Base-by-base conservation (phyloP, 2,888 invertebrate species). In the Metalampra italica region DNA sequence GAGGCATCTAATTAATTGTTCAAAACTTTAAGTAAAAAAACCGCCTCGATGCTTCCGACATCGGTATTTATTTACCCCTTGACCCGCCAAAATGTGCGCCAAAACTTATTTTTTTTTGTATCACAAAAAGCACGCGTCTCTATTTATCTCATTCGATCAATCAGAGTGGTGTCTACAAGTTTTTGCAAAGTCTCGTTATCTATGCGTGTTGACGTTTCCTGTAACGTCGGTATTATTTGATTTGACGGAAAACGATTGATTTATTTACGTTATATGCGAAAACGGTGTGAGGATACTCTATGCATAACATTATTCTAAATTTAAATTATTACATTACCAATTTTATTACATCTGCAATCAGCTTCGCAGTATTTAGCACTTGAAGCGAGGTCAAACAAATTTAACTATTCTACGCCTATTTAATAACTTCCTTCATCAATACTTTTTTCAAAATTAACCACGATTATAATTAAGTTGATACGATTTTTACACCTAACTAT, bases 1-100 rank as follows among this genome's bases (percentile, higher is more conserved):
- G 71, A 76, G 67, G 68, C 77, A 72, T 81, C 80, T 84, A 84
- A 84, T 82, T 83, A 80, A 82, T 82, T 81, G 73, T 82, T 78
- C 73, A 80, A 78, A 77, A 22, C 66, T 62, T 62, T 34, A 60
- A 78, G 76, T 22, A 36, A 76, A 82, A n/a, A 81, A 77, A 68
- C 68, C 71, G 68, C 66, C 55, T 57, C 60, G 56, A 70, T 68
- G 64, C 74, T 83, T 83, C 83, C 80, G 80, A 79, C 78, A 79
- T 67, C 63, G 63, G 63, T 71, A 76, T 74, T 80, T 78, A 78
- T 76, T 71, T 72, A 76, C 60, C 58, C 70, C 62, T 74, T 68
- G 68, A 75, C 66, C 68, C 66, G 56, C 73, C 64, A 70, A 62
- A 68, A 68, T 64, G 66, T 72, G 70, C 68, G 71, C 66, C 60